Evolutionary conservation across 2,888 invertebrate genomes (phyloP).

Genomic region (Lasioglossum lativentre): DNA sequence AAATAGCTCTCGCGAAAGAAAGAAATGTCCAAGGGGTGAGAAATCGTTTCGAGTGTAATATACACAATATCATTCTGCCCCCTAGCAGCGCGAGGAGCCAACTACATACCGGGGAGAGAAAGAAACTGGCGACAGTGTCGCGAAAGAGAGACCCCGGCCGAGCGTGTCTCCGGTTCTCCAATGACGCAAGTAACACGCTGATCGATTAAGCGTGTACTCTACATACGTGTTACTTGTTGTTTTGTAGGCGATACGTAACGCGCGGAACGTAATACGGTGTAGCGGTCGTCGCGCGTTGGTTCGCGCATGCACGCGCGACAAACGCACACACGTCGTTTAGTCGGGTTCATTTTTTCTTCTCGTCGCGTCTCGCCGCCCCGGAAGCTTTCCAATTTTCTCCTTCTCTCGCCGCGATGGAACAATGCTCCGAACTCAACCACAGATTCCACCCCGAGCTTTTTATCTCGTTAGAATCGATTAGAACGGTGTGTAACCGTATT

Average conservation of each 20-base stretch:
- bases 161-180: slow-evolving; percentile 38
- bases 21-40: not conserved
- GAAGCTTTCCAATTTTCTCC: not conserved
- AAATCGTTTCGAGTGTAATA: not conserved
- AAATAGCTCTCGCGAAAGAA: not conserved
- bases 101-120: not conserved
- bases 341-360: not conserved
- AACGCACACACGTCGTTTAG: not conserved
- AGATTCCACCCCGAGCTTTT: not conserved
- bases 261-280: slow-evolving; percentile 13
- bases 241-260: slow-evolving; percentile 47
- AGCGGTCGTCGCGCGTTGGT: not conserved
- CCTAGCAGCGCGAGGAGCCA: not conserved
- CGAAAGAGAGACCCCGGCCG: slow-evolving; percentile 3
- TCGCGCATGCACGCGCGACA: not conserved
- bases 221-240: slow-evolving; percentile 40
- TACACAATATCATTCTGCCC: not conserved
- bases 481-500: not conserved
- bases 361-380: not conserved
- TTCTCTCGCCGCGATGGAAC: not conserved
- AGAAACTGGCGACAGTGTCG: slow-evolving; percentile 12
- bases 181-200: slow-evolving; percentile 44
- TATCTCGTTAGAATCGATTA: not conserved
- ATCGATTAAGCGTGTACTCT: slow-evolving; percentile 53
- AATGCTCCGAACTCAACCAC: not conserved